Base-by-base conservation (phyloP, 2,797 vertebrate genomes). In the Tamandua tetradactyla region DNA sequence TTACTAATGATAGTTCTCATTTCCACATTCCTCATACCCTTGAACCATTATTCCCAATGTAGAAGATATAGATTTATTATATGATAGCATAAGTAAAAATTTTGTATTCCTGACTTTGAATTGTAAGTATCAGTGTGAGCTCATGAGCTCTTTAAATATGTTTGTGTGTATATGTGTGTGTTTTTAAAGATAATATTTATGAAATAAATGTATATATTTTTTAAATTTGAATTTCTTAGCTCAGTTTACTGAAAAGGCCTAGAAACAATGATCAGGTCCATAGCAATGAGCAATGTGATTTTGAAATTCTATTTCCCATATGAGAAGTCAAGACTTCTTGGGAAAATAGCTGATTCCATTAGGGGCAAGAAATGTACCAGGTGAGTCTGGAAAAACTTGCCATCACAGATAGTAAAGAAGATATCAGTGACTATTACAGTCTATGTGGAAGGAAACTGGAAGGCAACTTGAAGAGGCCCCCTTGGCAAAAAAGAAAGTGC, bases 261-360 rank as follows among this genome's bases (percentile, higher is more conserved):
- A 30, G 35, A 93, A 91, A 10, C 7, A 74, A 17, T 57, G n/a
- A 61, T 20, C 55, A 93, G 66, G 2, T 25, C 35, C 78, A 5
- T 13, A 72, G 30, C 9, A 71, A 83, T 74, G 20, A 87, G 8
- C 27, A 88, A 59, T 57, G 14, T 40, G 18, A 14, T 76, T 47
- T 82, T 72, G 12, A 83, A 71, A 84, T 90, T 71, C n/a, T 90
- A 42, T 69, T 94, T 93, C 57, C 66, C 49, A 11, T 55, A 47
- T 23, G 1, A 94, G 20, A 88, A 91, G 27, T 44, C 14, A 93
- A 68, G 64, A 30, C 8, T 75, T 93, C 64, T 35, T 88, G 40
- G 62, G 13, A 25, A 94, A 91, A 76, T 68, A 3, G 8, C 23
- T 89, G 83, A 82, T 84, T 72, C 8, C 78, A 78, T 71, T 66